phyloP scores from a whole-genome alignment of 1,140 invertebrate species.

The Heterodera schachtii region DNA sequence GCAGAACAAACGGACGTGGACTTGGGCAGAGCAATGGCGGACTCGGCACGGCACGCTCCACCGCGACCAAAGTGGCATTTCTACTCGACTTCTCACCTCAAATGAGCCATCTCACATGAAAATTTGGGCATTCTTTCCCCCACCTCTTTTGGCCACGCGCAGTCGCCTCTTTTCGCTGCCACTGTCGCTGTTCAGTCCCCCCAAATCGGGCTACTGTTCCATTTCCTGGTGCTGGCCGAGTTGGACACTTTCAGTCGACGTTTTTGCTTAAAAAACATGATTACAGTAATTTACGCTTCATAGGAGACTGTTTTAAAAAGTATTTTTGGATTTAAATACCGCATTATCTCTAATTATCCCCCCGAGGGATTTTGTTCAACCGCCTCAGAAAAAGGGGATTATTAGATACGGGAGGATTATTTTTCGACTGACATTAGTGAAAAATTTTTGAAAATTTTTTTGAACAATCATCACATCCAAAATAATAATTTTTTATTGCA shows the following conservation, averaged over 20 bases:
- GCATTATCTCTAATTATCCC: too few species aligned
- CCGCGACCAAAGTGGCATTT: conserved; percentile 28
- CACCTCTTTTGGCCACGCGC: conserved; percentile 1
- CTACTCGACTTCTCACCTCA: conserved; percentile 32
- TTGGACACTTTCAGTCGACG: not conserved
- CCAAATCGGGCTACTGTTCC: conserved; percentile 2
- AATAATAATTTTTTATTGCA: too few species aligned
- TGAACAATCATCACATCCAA: too few species aligned
- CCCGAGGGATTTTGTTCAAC: too few species aligned
- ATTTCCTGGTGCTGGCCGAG: not conserved
- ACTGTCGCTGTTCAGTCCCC: not conserved
- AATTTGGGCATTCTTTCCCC: not conserved
- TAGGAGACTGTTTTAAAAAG: not conserved
- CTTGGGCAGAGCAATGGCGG: not conserved
- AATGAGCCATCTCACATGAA: not conserved
- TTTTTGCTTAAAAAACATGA: conserved; percentile 15
- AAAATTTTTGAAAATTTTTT: too few species aligned
- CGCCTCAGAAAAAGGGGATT: too few species aligned
- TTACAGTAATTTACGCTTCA: too few species aligned
- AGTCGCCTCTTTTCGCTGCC: conserved; percentile 8
- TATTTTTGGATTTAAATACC: not conserved
- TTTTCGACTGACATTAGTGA: too few species aligned
- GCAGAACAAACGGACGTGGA: too few species aligned
- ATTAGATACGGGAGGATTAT: too few species aligned
- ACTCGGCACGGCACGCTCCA: conserved; percentile 13